Evolutionary conservation across 92 coral and sea anemone species (phyloP).

Genomic region (Siderastrea radians): DNA sequence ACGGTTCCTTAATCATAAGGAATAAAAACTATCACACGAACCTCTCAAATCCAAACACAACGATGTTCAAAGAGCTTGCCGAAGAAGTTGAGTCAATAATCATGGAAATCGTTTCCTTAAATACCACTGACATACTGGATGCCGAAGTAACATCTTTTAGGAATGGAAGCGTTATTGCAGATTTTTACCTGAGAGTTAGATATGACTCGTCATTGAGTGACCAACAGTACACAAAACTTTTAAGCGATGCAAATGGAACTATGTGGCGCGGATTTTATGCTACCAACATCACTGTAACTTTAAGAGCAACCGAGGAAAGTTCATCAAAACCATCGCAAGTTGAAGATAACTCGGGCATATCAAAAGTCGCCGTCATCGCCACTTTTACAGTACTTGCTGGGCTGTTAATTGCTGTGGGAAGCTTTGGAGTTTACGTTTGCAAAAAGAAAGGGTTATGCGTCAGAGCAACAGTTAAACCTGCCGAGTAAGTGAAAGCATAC

Average conservation of each 20-base stretch:
- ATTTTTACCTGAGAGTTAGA: slow-evolving; percentile 27
- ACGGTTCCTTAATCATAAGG: slow-evolving; percentile 59
- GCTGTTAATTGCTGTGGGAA: slow-evolving; percentile 21
- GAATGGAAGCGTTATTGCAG: slow-evolving; percentile 63
- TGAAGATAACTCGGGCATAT: neutral
- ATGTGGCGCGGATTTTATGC: slow-evolving; percentile 58
- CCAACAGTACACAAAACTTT: slow-evolving; percentile 3
- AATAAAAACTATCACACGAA: slow-evolving; percentile 50
- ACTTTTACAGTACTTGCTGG: slow-evolving; percentile 1
- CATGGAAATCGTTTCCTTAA: slow-evolving; percentile 11
- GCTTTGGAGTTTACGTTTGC: slow-evolving; percentile 18
- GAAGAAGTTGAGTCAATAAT: slow-evolving; percentile 33
- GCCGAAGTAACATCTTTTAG: slow-evolving; percentile 46
- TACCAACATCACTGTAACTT: slow-evolving; percentile 43
- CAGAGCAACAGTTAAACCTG: slow-evolving; percentile 24
- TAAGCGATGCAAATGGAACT: slow-evolving; percentile 40
- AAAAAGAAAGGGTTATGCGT: slow-evolving; percentile 31
- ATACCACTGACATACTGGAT: slow-evolving; percentile 12
- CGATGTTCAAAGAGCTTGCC: slow-evolving; percentile 52
- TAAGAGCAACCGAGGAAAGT: neutral
- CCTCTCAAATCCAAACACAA: slow-evolving; percentile 49
- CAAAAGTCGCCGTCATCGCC: slow-evolving; percentile 2
- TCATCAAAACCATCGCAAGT: neutral
- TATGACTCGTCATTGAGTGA: slow-evolving; percentile 11
- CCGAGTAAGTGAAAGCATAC: slow-evolving; percentile 10